Conservation (phyloP, 2,797 vertebrate genomes). For the Australoheros facetus region DNA sequence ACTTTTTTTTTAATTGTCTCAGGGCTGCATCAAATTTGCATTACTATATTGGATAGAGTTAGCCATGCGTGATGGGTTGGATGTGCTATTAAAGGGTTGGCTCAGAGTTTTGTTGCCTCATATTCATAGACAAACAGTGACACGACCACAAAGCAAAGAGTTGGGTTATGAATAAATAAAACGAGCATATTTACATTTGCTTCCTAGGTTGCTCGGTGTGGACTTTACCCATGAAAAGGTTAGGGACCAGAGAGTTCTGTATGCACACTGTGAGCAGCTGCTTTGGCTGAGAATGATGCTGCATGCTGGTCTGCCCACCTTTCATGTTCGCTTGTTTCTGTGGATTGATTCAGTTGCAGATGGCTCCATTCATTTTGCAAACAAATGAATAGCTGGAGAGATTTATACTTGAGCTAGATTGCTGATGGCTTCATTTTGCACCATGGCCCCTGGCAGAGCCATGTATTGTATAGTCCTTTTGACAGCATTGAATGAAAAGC, state of each 20-base stretch:
- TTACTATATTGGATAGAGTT: too few species aligned
- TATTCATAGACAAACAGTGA: not conserved
- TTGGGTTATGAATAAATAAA: not conserved
- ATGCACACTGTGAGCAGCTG: slow-evolving; percentile 49
- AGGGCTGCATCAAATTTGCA: not conserved
- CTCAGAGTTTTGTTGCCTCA: not conserved
- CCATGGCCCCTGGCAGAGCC: slow-evolving; percentile 25
- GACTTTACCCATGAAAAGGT: slow-evolving; percentile 16
- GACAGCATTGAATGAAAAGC: slow-evolving; percentile 48
- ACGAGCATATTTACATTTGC: not conserved
- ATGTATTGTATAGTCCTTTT: slow-evolving; percentile 53
- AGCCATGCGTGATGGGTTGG: not conserved
- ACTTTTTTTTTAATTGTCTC: not conserved
- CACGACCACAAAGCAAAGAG: not conserved
- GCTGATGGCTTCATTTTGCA: slow-evolving; percentile 54
- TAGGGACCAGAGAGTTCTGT: slow-evolving; percentile 8
- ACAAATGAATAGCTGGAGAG: slow-evolving; percentile 54
- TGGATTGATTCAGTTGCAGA: slow-evolving; percentile 53
- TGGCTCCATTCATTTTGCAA: slow-evolving; percentile 56
- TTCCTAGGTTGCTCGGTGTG: not conserved
- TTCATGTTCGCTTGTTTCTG: slow-evolving; percentile 33
- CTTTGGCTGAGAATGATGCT: slow-evolving; percentile 32
- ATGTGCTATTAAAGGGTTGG: not conserved
- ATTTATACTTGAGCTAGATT: slow-evolving; percentile 45
- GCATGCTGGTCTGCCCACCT: slow-evolving; percentile 26